Conservation (phyloP, 2,797 vertebrate species). For the Danio kyathit region DNA sequence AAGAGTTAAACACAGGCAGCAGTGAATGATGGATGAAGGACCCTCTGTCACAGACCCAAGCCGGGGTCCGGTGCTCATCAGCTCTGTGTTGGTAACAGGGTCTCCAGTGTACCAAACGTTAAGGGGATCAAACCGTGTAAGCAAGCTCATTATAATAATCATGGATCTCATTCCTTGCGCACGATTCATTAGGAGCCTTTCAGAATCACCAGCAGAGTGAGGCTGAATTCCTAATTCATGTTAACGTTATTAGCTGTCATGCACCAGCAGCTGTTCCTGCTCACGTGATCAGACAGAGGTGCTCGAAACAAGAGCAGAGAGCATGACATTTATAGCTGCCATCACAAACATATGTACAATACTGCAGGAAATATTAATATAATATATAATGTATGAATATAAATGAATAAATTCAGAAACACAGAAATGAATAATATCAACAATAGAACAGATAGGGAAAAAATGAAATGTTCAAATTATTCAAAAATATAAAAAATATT, state of each 20-base stretch:
- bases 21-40: conserved; percentile 1
- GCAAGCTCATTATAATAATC: conserved; percentile 25
- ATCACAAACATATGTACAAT: neutral
- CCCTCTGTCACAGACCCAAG: conserved; percentile 14
- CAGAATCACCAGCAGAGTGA: neutral
- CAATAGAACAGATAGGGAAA: too few relatives aligned
- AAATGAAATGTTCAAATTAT: too few relatives aligned
- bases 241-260: neutral
- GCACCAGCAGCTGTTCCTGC: neutral
- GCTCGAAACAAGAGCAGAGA: neutral
- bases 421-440: too few relatives aligned
- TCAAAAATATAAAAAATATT: too few relatives aligned
- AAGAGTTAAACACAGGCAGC: neutral
- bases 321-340: neutral
- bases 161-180: neutral
- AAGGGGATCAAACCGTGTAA: conserved; percentile 16
- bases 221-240: neutral
- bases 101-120: neutral
- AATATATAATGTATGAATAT: too few relatives aligned
- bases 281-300: conserved; percentile 24
- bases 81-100: conserved; percentile 10
- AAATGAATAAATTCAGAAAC: too few relatives aligned
- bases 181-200: conserved; percentile 9
- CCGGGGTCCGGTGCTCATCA: neutral
- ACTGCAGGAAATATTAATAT: neutral